Percentiles rank a stretch among this genome's conserved stretches.
Evolutionary conservation across 2,113 vertebrate species (phyloP).

Genomic region (Perca schrenkii): DNA sequence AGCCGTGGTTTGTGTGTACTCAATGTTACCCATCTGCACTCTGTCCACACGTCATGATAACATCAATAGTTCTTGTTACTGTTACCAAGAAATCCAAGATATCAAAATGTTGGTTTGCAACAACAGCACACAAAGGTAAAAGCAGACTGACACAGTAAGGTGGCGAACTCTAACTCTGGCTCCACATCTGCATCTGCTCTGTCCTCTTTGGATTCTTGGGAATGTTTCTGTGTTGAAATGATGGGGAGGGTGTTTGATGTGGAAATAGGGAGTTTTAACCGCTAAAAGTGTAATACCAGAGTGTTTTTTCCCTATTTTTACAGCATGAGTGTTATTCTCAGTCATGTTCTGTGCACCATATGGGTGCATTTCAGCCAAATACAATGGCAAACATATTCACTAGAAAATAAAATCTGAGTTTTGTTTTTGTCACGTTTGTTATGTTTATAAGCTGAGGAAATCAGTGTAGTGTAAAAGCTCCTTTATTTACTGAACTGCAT

Average conservation of each 20-base stretch:
- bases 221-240: slow-evolving; percentile 30
- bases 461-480: neutral
- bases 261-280: neutral
- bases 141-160: neutral
- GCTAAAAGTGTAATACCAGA: neutral
- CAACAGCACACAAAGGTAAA: neutral
- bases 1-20: slow-evolving; percentile 6
- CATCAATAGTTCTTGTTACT: neutral
- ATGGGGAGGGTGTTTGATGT: slow-evolving; percentile 22
- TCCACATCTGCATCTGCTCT: slow-evolving; percentile 44
- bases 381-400: neutral
- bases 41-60: neutral
- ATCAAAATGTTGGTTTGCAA: neutral
- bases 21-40: neutral
- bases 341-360: slow-evolving; percentile 3
- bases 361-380: slow-evolving; percentile 6
- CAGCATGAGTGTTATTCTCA: neutral
- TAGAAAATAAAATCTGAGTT: neutral
- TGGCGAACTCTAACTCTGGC: slow-evolving; percentile 1
- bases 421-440: neutral
- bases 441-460: neutral
- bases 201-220: slow-evolving; percentile 5
- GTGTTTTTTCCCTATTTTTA: neutral
- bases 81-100: neutral
- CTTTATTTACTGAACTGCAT: neutral